These are phyloP conservation scores for Dromaius novaehollandiae DNA, from an alignment of 2,113 vertebrate genomes.

Conservation along the genomic window DNA sequence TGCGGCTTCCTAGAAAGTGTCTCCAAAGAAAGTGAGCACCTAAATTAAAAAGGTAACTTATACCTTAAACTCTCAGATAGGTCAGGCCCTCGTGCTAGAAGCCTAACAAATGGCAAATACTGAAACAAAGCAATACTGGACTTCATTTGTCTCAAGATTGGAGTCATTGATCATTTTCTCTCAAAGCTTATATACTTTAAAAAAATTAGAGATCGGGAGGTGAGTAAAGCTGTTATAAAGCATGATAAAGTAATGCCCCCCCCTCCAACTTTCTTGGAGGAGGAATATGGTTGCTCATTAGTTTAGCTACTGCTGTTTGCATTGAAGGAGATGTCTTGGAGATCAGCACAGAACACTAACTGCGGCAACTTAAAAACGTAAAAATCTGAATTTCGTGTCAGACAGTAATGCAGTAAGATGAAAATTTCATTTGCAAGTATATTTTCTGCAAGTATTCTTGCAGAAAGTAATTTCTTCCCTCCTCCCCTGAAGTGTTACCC, in stretches of 20 bases:
- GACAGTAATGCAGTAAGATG: background rate
- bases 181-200: background rate
- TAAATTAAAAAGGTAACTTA: background rate
- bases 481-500: background rate
- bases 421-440: background rate
- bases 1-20: background rate
- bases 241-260: background rate
- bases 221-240: background rate
- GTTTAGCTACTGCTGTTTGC: background rate
- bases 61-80: background rate
- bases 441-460: background rate
- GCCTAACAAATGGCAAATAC: background rate
- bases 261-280: background rate
- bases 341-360: background rate
- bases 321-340: background rate
- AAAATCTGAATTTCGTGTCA: background rate
- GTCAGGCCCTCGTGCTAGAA: background rate
- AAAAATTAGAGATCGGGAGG: background rate
- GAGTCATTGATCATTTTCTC: background rate
- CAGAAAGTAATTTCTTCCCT: background rate
- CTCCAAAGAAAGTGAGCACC: background rate
- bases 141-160: background rate
- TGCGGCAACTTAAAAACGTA: background rate
- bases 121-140: background rate
- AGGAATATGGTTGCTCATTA: background rate